Evolutionary conservation across 2,113 vertebrate species (phyloP).

Genomic region (Oreochromis spilurus): DNA sequence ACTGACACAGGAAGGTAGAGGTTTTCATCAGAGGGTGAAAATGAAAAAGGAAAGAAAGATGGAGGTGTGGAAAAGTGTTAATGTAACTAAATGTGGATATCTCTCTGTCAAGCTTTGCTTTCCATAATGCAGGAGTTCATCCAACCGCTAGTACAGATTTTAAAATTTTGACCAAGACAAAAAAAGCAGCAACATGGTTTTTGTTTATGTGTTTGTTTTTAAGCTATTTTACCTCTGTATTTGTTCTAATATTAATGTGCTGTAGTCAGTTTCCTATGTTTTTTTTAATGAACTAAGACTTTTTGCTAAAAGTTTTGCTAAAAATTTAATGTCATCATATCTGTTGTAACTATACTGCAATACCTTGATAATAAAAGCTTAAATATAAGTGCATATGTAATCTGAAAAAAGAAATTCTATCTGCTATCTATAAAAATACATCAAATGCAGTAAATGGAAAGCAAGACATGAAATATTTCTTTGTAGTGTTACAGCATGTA

Average conservation of each 20-base stretch:
- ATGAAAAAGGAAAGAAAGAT: neutral
- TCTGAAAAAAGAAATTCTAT: neutral
- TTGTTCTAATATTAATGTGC: neutral
- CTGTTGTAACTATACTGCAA: neutral
- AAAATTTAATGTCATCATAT: neutral
- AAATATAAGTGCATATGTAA: neutral
- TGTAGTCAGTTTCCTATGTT: neutral
- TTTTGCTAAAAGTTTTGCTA: neutral
- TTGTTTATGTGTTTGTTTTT: neutral
- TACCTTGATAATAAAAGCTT: neutral
- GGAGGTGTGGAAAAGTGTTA: neutral
- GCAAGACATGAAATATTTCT: neutral
- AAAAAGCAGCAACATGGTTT: neutral
- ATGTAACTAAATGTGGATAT: neutral
- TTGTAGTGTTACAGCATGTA: slow-evolving; percentile 31
- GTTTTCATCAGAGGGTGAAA: neutral
- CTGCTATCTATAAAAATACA: neutral
- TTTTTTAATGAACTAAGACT: fast-evolving
- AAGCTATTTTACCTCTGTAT: neutral
- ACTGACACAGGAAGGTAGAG: neutral
- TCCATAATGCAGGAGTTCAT: neutral
- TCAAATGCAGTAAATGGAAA: neutral
- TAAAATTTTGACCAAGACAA: neutral
- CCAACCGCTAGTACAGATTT: neutral
- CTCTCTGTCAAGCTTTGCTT: neutral